Evolutionary conservation across 2,797 vertebrate species (phyloP).

Genomic region (Argentina silus): DNA sequence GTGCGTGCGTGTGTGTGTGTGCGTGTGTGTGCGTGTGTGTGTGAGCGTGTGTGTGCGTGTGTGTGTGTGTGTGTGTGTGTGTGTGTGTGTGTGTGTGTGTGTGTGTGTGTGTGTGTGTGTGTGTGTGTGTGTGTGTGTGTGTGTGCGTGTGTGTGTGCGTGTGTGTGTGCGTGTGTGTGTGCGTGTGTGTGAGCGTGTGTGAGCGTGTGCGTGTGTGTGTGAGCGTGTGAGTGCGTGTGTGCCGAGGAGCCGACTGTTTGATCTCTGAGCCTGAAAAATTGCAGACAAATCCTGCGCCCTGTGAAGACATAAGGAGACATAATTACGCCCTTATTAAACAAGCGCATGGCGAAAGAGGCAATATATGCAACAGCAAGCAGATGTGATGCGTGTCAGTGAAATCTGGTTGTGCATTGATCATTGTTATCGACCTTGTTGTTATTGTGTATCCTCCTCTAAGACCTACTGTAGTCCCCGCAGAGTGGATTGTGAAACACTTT

Average conservation of each 20-base stretch:
- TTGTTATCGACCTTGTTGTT: neutral
- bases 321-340: slow-evolving; percentile 55
- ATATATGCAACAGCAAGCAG: neutral
- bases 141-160: neutral
- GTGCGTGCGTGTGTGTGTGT: neutral
- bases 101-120: neutral
- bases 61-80: slow-evolving; percentile 2
- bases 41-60: neutral
- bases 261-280: slow-evolving; percentile 55
- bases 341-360: slow-evolving; percentile 32
- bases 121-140: slow-evolving; percentile 4
- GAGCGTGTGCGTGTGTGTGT: neutral
- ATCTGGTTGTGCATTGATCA: slow-evolving; percentile 20
- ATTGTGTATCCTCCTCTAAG: slow-evolving; percentile 5
- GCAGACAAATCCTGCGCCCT: slow-evolving; percentile 38
- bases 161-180: slow-evolving; percentile 1
- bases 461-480: neutral
- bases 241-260: slow-evolving; percentile 40
- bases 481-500: neutral
- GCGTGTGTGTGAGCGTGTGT: neutral
- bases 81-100: neutral
- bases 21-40: neutral
- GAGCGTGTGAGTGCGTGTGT: neutral
- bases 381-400: slow-evolving; percentile 14
- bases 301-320: slow-evolving; percentile 35